Evolutionary conservation across 2,888 invertebrate species (phyloP).

Genomic region (Ischnura elegans): DNA sequence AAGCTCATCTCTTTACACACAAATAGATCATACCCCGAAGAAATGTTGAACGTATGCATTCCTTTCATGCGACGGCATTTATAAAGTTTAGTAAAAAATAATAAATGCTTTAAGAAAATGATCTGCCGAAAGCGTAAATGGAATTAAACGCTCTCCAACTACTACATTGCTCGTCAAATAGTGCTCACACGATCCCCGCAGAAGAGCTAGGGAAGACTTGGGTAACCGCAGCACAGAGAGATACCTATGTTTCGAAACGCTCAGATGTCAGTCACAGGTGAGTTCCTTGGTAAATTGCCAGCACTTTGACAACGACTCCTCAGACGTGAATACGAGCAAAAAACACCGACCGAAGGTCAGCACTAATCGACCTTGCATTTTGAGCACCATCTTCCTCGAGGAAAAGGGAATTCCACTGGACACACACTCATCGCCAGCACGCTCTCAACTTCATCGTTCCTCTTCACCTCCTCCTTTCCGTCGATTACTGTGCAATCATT

Average conservation of each 20-base stretch:
- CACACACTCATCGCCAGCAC: too few species aligned
- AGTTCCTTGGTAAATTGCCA: neutral
- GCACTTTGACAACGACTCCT: neutral
- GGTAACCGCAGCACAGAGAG: neutral
- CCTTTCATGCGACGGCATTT: too few species aligned
- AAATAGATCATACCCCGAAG: too few species aligned
- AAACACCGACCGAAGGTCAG: neutral
- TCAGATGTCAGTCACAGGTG: neutral
- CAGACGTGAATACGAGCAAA: neutral
- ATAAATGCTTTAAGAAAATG: too few species aligned
- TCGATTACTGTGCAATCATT: neutral
- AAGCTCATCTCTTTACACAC: too few species aligned
- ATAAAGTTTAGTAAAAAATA: too few species aligned
- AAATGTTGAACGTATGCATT: too few species aligned
- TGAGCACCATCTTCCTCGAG: neutral
- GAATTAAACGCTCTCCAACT: too few species aligned
- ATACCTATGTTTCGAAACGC: neutral
- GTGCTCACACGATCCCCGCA: neutral
- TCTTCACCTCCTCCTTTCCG: conserved; percentile 2
- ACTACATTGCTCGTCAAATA: too few species aligned
- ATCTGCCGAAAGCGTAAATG: too few species aligned
- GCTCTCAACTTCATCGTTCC: neutral
- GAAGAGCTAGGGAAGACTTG: neutral
- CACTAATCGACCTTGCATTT: neutral
- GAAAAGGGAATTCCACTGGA: neutral